These are phyloP conservation scores for Drosophila nr. perissopoda DNA, from an alignment of 2,888 invertebrate species.

Conservation along the genomic window DNA sequence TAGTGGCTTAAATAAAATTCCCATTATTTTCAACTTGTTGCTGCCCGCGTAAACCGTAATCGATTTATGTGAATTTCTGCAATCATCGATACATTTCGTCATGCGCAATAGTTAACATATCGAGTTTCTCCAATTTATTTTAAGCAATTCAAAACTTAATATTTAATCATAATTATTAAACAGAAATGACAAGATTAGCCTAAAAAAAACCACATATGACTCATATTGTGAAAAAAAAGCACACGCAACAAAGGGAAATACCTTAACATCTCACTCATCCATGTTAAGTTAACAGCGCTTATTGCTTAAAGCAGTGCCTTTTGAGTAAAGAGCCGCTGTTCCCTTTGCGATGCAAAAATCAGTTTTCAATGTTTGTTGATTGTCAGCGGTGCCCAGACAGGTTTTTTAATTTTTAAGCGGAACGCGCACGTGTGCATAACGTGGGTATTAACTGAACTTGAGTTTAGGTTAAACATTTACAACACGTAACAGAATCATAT, in stretches of 20 bases:
- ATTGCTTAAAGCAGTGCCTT: slow-evolving; percentile 16
- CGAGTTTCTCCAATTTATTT: not conserved
- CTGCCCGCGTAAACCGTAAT: not conserved
- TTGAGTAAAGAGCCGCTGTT: slow-evolving; percentile 14
- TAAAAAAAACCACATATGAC: not conserved
- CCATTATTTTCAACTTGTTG: not conserved
- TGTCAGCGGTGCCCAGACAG: slow-evolving; percentile 31
- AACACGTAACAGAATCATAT: too few species aligned
- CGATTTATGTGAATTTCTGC: not conserved
- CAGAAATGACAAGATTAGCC: not conserved
- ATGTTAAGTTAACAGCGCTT: slow-evolving; percentile 1
- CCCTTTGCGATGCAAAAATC: not conserved
- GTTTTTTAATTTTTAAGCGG: slow-evolving; percentile 26
- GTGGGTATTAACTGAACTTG: slow-evolving; percentile 31
- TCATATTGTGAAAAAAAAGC: not conserved
- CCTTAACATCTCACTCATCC: not conserved
- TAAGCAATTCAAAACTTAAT: not conserved
- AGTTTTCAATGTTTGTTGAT: slow-evolving; percentile 49
- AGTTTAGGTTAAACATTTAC: slow-evolving; percentile 32
- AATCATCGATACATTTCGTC: not conserved
- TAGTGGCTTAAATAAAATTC: not conserved
- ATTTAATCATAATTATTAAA: not conserved
- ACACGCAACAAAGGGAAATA: not conserved
- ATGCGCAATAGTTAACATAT: not conserved
- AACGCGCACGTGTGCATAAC: slow-evolving; percentile 57